Evolutionary conservation across 2,113 vertebrate species (phyloP), one percentile per base, ranked within the genome.

Genomic region (Brachirus orientalis): DNA sequence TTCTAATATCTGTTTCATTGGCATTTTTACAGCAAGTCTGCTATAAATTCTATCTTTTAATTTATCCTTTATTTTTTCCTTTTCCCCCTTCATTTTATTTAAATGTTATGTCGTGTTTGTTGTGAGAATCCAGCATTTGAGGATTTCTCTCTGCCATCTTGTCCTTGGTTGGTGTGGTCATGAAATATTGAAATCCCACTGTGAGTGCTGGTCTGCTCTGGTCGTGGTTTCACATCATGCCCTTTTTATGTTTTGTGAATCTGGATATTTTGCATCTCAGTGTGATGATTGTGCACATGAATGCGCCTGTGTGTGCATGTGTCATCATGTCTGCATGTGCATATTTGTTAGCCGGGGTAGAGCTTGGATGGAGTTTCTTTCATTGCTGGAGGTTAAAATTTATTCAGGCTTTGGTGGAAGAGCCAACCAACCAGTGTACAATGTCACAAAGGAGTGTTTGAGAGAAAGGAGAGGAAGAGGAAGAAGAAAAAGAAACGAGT

Each of bases 401-500:
- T 75, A 91, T 87, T 82, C 78, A 72, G 47, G 54, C 73, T 80
- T 77, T 80, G 77, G 69, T 85, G 59, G 72, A 56, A 71, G 73
- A 85, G 62, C 75, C 84, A 86, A 84, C 77, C 78, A 76, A 62
- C 65, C 70, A 75, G 73, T 40, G 69, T 66, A 79, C 82, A 82
- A 80, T 84, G 86, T 89, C 89, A 87, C 86, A 85, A 79, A 86
- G 82, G 77, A 75, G 69, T 55, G 81, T 87, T 89, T 83, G 88
- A 90, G 84, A 63, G 85, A 88, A 85, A 69, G 68, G 74, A 75
- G 68, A 56, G 80, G 53, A 63, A 72, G 61, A 75, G 47, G 65
- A 77, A 69, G 82, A 19, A 55, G 36, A 38, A 19, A 43, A 80
- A 79, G 69, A 84, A 88, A 79, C 57, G 22, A 85, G 72, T 63